Evolutionary conservation across 1,140 invertebrate genomes (phyloP).

Genomic region (Orchestia grillus): DNA sequence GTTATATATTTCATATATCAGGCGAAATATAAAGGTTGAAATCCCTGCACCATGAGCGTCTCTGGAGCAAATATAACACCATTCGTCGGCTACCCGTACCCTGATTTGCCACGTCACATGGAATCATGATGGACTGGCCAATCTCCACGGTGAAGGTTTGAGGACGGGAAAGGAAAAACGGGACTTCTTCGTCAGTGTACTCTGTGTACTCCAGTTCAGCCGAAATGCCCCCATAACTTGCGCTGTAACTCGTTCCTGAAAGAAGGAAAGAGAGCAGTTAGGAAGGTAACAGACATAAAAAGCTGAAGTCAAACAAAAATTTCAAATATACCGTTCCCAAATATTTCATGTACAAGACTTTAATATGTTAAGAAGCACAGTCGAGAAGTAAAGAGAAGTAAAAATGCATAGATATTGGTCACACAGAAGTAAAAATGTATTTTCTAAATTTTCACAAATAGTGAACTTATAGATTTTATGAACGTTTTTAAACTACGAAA

Average conservation of each 20-base stretch:
- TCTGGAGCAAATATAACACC: not conserved
- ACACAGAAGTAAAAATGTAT: no score
- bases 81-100: slow-evolving; percentile 23
- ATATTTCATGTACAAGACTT: no score
- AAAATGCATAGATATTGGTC: no score
- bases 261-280: not conserved
- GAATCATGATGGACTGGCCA: slow-evolving; percentile 63
- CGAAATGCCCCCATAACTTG: not conserved
- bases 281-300: no score
- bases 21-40: not conserved
- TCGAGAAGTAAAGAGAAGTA: no score
- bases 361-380: no score
- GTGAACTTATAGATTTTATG: no score
- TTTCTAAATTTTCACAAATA: no score
- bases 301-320: no score
- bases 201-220: slow-evolving; percentile 24
- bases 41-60: not conserved
- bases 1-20: not conserved
- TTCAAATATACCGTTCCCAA: no score
- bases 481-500: no score
- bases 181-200: slow-evolving; percentile 47
- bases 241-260: not conserved
- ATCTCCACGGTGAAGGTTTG: slow-evolving; percentile 64
- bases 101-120: slow-evolving; percentile 59
- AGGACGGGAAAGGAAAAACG: slow-evolving; percentile 57